Evolutionary conservation across 2,797 vertebrate genomes (phyloP).

Genomic region (Nothura maculosa): DNA sequence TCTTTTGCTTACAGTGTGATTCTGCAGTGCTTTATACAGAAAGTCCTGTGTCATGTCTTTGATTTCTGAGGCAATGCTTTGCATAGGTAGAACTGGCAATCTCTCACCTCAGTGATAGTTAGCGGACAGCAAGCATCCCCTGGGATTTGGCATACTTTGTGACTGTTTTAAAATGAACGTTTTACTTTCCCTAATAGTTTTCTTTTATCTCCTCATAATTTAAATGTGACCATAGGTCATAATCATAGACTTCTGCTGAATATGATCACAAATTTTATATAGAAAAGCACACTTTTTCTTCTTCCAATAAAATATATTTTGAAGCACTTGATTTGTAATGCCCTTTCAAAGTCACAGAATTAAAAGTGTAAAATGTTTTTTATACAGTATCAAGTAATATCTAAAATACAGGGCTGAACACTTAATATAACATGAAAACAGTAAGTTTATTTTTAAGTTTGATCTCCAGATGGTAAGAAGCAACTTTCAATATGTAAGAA

Average conservation of each 20-base stretch:
- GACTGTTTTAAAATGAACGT: not conserved
- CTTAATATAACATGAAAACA: not conserved
- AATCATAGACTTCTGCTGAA: not conserved
- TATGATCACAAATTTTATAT: not conserved
- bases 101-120: not conserved
- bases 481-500: not conserved
- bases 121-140: not conserved
- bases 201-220: not conserved
- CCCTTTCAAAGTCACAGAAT: not conserved
- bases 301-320: not conserved
- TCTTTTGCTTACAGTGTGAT: not conserved
- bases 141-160: not conserved
- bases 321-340: not conserved
- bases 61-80: not conserved
- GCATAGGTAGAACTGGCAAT: not conserved
- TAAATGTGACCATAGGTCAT: not conserved
- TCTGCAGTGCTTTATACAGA: not conserved
- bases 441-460: constrained; percentile 6
- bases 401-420: not conserved
- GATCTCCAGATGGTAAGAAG: constrained; percentile 34
- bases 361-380: not conserved
- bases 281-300: not conserved
- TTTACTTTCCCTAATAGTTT: not conserved
- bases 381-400: not conserved
- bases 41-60: not conserved